Evolutionary conservation across 1,140 invertebrate genomes (phyloP), one percentile per base, ranked within the genome.

Genomic region (Wiebesia pumilae): DNA sequence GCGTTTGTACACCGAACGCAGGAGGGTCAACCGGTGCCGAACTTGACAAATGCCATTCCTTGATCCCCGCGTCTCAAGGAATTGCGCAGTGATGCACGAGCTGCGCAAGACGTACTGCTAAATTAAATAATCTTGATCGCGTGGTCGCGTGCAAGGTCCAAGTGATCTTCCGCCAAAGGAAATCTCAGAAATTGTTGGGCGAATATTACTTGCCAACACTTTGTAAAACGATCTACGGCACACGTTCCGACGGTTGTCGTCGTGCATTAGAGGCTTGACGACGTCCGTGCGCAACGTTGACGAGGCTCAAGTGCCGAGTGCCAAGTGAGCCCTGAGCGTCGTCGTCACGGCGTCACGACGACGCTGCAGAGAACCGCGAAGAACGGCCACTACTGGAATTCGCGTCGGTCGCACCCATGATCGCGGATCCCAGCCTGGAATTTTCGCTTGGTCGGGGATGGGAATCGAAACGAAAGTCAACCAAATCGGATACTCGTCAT

Each of bases 301-400:
- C n/a, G n/a, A n/a, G n/a, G n/a, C n/a, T n/a, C n/a, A n/a, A n/a
- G n/a, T n/a, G n/a, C n/a, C 84, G 81, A 85, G 84, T 85, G 84
- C n/a, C 84, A 73, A 80, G 75, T 65, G 73, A 40, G 30, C 6
- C 65, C 51, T 85, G 84, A 81, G n/a, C 19, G 51, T 54, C 51
- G 19, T 54, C 78, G 77, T 85, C 77, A 85, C 47, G 16, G 40
- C 67, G 35, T 47, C 62, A 30, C 35, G 33, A 67, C 78, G 54
- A 33, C 62, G 47, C 33, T 14, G 54, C 9, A n/a, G 40, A 27
- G 77, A 80, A 27, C 62, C 62, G 47, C 77, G 58, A 67, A 40
- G 43, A 38, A 85, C 43, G 65, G 33, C 47, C 79, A 43, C 62
- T 54, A 71, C 33, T 33, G 77, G 83, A 65, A 80, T 85, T 85